Evolutionary conservation across 2,113 vertebrate species (phyloP), one percentile per base, ranked within the genome.

Genomic region (Siniperca chuatsi): DNA sequence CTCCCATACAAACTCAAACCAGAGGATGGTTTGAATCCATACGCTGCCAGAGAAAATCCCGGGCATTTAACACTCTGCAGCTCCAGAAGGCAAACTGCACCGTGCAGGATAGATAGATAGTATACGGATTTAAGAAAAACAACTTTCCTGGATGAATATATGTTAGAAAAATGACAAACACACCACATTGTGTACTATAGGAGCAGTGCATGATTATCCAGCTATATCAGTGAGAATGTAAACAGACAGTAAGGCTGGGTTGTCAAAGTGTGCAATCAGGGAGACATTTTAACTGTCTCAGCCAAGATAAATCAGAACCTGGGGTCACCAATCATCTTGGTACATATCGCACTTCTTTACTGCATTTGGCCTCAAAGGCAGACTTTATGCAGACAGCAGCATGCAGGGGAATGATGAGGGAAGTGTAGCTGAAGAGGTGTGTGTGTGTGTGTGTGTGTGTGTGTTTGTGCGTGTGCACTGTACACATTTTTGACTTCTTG

Each of bases 401-500:
- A 58, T 73, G 50, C 0, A 3, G 46, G 18, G 52, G 60, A 69
- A 52, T 66, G 80, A 78, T 82, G 83, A 78, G 52, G 48, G 42
- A 79, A 78, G 58, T 11, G 60, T 74, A 74, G 60, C 64, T 75
- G 61, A 79, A 78, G 60, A 82, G 15, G 58, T 20, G 44, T 71
- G 25, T n/a, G 10, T 35, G 58, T n/a, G 60, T 33, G 4, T 55
- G 15, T 68, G n/a, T 18, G 44, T 71, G 13, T 29, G 58, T 33
- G 60, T 33, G 4, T 69, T 29, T 65, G 54, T 44, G 40, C 58
- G 61, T 18, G 13, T 18, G 66, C 25, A 2, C 46, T 87, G 55
- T 74, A 84, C 85, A 86, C 85, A 86, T 86, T 86, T 93, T 88
- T 91, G 85, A 92, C 79, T 92, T 70, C 68, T 78, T 64, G 82